Evolutionary conservation across 2,113 vertebrate genomes (phyloP).

Genomic region (Saguinus imperator): DNA sequence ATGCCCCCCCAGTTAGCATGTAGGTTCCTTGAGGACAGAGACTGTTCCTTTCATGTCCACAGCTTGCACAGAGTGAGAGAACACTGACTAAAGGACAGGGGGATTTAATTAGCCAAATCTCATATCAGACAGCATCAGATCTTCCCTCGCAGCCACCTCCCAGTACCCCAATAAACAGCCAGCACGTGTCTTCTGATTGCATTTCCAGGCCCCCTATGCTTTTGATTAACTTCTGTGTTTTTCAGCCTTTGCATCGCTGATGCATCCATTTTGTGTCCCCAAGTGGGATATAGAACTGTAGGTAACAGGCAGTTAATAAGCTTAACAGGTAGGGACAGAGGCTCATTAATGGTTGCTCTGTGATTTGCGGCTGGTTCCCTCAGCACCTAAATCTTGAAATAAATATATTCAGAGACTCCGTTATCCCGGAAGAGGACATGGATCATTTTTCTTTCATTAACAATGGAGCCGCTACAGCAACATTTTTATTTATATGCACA

Average conservation of each 20-base stretch:
- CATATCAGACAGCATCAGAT: not conserved
- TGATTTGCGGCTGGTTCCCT: slow-evolving; percentile 70
- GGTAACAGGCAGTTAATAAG: slow-evolving; percentile 72
- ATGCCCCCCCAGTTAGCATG: not conserved
- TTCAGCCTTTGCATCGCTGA: not conserved
- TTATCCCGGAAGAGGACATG: slow-evolving; percentile 66
- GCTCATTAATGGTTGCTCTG: slow-evolving; percentile 62
- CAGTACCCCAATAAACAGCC: not conserved
- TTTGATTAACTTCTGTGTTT: slow-evolving; percentile 58
- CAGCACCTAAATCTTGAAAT: slow-evolving; percentile 76
- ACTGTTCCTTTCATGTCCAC: not conserved
- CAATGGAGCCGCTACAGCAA: slow-evolving; percentile 42
- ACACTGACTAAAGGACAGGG: not conserved
- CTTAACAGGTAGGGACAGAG: slow-evolving; percentile 64
- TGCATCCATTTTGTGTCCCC: slow-evolving; percentile 55
- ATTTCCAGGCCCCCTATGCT: not conserved
- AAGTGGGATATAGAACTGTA: slow-evolving; percentile 59
- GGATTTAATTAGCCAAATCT: slow-evolving; percentile 49
- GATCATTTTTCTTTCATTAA: slow-evolving; percentile 79
- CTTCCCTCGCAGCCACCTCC: not conserved
- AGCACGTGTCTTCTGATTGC: not conserved
- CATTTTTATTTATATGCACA: slow-evolving; percentile 72
- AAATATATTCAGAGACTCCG: slow-evolving; percentile 72
- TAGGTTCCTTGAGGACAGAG: not conserved
- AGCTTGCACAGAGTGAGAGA: not conserved